Evolutionary conservation across 2,113 vertebrate species (phyloP), one percentile per base, ranked within the genome.

Genomic region (Chascanopsetta lugubris): DNA sequence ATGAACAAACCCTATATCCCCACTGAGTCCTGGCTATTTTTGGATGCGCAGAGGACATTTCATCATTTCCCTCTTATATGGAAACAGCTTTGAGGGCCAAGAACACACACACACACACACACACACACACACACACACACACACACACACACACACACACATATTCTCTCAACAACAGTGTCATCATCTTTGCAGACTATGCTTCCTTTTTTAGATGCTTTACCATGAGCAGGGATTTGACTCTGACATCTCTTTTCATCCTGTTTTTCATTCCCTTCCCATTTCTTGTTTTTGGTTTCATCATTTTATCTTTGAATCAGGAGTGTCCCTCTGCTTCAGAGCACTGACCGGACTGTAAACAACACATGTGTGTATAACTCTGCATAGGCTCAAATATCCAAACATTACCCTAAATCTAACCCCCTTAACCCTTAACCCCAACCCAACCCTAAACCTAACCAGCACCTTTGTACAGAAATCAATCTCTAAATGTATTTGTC

Each of bases 21-120:
- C 24, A 17, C 55, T n/a, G 30, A 54, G 20, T 30, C 40, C 8
- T 9, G 38, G 32, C 32, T 34, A 34, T 34, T 12, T 34, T 34
- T 34, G 22, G 7, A 20, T 21, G 20, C 11, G 15, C 8, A 15
- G 21, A 66, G 18, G 54, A 53, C 11, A 15, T 46, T 79, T 38
- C 9, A 48, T 60, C 18, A 18, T 24, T 30, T 45, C 32, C 30
- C 5, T 38, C 20, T n/a, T 6, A 5, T 24, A 17, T 15, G 36
- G 17, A 57, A 46, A 47, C 45, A 57, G 32, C n/a, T 54, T 20
- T 51, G 25, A n/a, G 58, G 61, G 34, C 49, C 13, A 18, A 56
- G 21, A 59, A 18, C 38, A 45, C 34, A 36, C 34, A 5, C 13
- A 36, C 2, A 13, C 15, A 36, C 15, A 13, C 34, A 13, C 13